Evolutionary conservation across 2,888 invertebrate species (phyloP).

Genomic region (Eupithecia vulgata): DNA sequence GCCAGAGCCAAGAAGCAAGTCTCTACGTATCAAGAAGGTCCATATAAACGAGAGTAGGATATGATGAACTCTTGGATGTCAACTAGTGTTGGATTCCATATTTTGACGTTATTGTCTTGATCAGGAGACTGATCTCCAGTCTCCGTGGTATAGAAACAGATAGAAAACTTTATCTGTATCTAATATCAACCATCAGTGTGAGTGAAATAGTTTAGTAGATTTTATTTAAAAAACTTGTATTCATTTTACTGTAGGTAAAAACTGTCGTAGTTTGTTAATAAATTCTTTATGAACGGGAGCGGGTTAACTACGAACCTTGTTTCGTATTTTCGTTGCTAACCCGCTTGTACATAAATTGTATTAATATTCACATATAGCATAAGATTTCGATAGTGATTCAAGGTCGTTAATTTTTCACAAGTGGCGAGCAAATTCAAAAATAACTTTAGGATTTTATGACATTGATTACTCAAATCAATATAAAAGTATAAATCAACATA

Average conservation of each 20-base stretch:
- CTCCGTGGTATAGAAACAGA: not conserved
- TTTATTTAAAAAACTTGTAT: not conserved
- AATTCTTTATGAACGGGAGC: not conserved
- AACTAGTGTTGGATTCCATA: not conserved
- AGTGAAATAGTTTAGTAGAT: not conserved
- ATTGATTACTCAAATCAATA: not conserved
- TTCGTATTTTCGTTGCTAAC: not conserved
- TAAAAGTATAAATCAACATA: not conserved
- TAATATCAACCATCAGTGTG: not conserved
- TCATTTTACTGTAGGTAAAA: not conserved
- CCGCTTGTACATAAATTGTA: not conserved
- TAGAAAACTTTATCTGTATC: not conserved
- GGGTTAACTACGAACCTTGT: not conserved
- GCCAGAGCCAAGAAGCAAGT: slow-evolving; percentile 74
- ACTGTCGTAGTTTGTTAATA: not conserved
- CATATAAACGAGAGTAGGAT: slow-evolving; percentile 48
- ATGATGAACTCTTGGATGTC: slow-evolving; percentile 2
- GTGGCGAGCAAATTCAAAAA: not conserved
- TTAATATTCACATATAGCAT: not conserved
- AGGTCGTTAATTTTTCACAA: not conserved
- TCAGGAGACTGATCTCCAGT: not conserved
- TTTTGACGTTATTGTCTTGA: not conserved
- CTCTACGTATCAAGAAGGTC: slow-evolving; percentile 68
- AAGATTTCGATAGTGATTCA: not conserved
- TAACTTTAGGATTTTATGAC: not conserved